A percentile compares a stretch with the other conserved stretches of the same genome.
phyloP scores from a whole-genome alignment of 2,888 invertebrate genomes.

The Pyrocoelia pectoralis region DNA sequence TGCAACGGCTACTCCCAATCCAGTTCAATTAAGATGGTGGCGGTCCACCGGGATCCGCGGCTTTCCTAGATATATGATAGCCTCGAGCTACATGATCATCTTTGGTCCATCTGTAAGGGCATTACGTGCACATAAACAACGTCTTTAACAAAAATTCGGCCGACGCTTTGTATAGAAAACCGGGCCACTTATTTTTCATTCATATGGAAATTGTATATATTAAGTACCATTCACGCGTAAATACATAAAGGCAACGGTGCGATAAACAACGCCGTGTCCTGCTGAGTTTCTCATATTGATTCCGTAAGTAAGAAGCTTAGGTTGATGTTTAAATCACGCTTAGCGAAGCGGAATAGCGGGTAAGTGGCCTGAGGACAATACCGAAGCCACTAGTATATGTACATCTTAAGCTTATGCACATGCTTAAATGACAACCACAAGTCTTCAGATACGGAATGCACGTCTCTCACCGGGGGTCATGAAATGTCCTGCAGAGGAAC shows the following conservation, averaged over 20 bases:
- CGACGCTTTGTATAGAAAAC: background rate
- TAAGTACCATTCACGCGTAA: slow-evolving; percentile 35
- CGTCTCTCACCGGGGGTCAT: slow-evolving; percentile 32
- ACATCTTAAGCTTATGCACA: slow-evolving; percentile 36
- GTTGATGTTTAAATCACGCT: slow-evolving; percentile 41
- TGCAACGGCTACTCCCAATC: slow-evolving; percentile 51
- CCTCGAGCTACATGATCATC: slow-evolving; percentile 44
- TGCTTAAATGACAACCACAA: slow-evolving; percentile 37
- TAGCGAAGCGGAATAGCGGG: slow-evolving; percentile 35
- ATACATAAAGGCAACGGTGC: slow-evolving; percentile 28
- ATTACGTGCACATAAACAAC: slow-evolving; percentile 39
- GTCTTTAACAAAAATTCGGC: slow-evolving; percentile 21
- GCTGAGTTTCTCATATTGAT: slow-evolving; percentile 39
- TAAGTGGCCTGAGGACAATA: slow-evolving; percentile 37
- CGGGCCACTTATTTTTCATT: slow-evolving; percentile 29
- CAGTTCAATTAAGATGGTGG: slow-evolving; percentile 60
- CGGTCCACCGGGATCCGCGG: slow-evolving; percentile 52
- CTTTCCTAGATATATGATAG: slow-evolving; percentile 47
- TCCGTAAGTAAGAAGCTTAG: slow-evolving; percentile 41
- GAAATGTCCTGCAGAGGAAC: slow-evolving; percentile 32
- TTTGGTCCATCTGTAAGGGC: slow-evolving; percentile 40
- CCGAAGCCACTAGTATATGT: slow-evolving; percentile 38
- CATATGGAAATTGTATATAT: slow-evolving; percentile 34
- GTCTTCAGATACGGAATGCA: slow-evolving; percentile 27
- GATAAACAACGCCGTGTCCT: slow-evolving; percentile 36